Evolutionary conservation across 2,113 vertebrate species (phyloP), one percentile per base, ranked within the genome.

Genomic region (Octodon degus): DNA sequence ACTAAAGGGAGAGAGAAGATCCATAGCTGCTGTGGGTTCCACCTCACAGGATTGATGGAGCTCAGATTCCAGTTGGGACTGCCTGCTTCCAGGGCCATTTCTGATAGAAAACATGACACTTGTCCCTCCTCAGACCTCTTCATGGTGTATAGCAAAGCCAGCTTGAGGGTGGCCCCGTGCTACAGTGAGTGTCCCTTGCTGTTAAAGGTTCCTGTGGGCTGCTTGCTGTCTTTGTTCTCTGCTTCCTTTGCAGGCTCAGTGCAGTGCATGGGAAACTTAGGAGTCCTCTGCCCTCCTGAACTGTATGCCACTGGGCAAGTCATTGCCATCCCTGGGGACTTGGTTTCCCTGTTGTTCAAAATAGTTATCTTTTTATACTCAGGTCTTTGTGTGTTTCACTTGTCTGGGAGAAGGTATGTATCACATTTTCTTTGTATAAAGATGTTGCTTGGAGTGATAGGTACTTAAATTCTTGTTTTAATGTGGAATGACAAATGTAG

Each of bases 391-490:
- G 77, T 77, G 30, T 74, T 72, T 86, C 32, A 55, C 10, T 34
- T n/a, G 7, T 80, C 63, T 92, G 24, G 40, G 22, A 19, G 43
- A 76, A 86, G 67, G 9, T 90, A 17, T 27, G 24, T 80, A 58
- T 67, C 89, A 60, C 81, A 63, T 89, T 85, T 27, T 88, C 60
- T 96, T 96, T 72, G 43, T 91, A 63, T 27, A 55, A 86, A 81
- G 81, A 34, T 89, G 34, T 85, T 68, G 6, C 94, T 89, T 94
- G 68, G 68, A 80, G 53, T 65, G 77, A 32, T 2, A 82, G 74
- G 62, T 63, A 55, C 19, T 76, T 84, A 79, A 72, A 43, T 92
- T 85, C 34, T 80, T 79, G 14, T 87, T 97, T 96, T 91, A 91
- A 72, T 27, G 40, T 53, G 47, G 37, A 95, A 74, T 84, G 83